Base-by-base conservation (phyloP, 2,888 invertebrate species). In the Drosophila atripex region DNA sequence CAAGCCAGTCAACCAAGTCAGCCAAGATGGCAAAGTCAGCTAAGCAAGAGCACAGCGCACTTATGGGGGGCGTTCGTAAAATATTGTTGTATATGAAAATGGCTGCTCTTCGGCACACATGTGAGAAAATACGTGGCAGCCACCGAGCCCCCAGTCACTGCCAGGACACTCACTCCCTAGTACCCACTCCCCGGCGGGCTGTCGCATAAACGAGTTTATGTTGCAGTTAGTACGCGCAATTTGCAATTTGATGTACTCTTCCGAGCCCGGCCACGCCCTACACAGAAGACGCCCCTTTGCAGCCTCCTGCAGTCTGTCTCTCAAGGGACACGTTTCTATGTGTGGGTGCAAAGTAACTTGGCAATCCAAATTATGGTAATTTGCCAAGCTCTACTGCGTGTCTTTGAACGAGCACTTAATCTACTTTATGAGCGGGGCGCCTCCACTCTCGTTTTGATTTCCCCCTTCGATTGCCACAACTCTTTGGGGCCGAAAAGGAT, bases 201-300 rank as follows among this genome's bases (percentile, higher is more conserved):
- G 68, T 68, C 76, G 61, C 63, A 55, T 75, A 78, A 87, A 74
- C 79, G 79, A 70, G 72, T 77, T 88, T 70, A 71, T 74, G 59
- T 73, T 71, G 73, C 82, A 73, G 78, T 76, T 74, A 74, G 70
- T 63, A 70, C 88, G 69, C 76, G 71, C 75, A 73, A 80, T 75
- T 74, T 74, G 55, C 71, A 63, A 75, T 77, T 71, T 71, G 56
- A 76, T 71, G 45, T 64, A 53, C 55, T 30, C 70, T 43, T 70
- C 49, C 63, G 71, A 35, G 65, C 63, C 49, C 64, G 6, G 25
- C 25, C 25, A 25, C 25, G 7, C 25, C 7, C 25, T 7, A 7
- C 7, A 25, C 43, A 2, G 32, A 35, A 39, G 30, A 45, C 41
- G 14, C 51, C 16, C 28, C 23, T 43, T 25, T 41, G 28, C 28